A percentile compares a stretch with the other conserved stretches of the same genome.
These are phyloP conservation scores for Pristionchus arcanus DNA, from an alignment of 2,888 invertebrate genomes.

Conservation along the genomic window DNA sequence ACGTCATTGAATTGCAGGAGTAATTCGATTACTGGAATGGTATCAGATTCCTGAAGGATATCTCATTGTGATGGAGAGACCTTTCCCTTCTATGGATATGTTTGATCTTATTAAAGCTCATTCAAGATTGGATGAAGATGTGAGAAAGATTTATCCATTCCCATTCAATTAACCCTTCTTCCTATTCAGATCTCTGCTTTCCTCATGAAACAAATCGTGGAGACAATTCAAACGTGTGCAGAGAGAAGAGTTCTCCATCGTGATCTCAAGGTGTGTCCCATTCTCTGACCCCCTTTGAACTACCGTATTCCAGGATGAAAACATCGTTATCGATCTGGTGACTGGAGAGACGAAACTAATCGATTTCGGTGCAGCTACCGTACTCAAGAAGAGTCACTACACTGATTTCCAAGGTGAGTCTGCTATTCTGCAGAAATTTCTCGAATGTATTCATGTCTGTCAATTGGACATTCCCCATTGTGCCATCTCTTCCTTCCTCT, in stretches of 20 bases:
- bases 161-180: background rate
- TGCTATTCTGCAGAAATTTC: background rate
- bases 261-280: conserved; percentile 72
- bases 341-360: conserved; percentile 75
- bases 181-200: conserved; percentile 69
- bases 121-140: conserved; percentile 69
- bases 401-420: conserved; percentile 76
- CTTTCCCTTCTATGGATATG: conserved; percentile 75
- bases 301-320: conserved; percentile 70
- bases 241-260: conserved; percentile 74
- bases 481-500: background rate
- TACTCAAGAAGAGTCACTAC: conserved; percentile 73
- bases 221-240: conserved; percentile 71
- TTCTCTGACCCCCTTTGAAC: background rate
- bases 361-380: conserved; percentile 77
- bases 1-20: conserved; percentile 62
- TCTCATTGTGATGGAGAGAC: conserved; percentile 78
- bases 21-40: conserved; percentile 76
- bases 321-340: conserved; percentile 75
- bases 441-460: background rate
- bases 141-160: background rate
- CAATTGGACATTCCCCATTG: background rate
- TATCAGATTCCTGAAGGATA: conserved; percentile 77
- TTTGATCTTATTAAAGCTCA: conserved; percentile 76
- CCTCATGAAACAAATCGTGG: conserved; percentile 75